These are phyloP conservation scores for Hypolimnas misippus DNA, from an alignment of 2,888 invertebrate genomes.

Conservation along the genomic window DNA sequence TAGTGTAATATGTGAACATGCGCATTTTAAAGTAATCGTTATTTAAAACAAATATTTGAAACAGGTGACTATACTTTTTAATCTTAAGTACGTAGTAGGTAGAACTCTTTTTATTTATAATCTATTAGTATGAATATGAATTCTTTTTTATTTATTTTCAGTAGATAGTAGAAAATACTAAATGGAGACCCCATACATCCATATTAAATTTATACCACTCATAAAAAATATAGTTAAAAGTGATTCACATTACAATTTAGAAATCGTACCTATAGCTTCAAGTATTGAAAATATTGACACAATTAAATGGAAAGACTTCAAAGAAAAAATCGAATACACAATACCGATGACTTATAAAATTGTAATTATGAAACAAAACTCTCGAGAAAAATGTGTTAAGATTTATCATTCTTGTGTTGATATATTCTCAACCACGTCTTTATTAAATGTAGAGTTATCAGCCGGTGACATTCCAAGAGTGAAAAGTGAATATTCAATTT, in stretches of 20 bases:
- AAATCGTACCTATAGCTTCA: constrained; percentile 69
- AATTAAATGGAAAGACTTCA: constrained; percentile 60
- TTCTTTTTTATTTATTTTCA: constrained; percentile 44
- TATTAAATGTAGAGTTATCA: constrained; percentile 47
- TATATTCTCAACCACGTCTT: constrained; percentile 47
- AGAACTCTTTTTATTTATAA: too few relatives aligned
- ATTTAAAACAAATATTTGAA: background rate
- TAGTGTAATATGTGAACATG: background rate
- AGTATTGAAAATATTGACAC: constrained; percentile 64
- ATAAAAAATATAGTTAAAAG: constrained; percentile 53
- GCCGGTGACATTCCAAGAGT: constrained; percentile 57
- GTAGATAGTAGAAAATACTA: constrained; percentile 30
- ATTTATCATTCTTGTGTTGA: constrained; percentile 74
- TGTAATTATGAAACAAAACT: constrained; percentile 56
- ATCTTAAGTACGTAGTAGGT: too few relatives aligned
- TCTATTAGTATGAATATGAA: background rate
- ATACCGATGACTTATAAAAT: constrained; percentile 73
- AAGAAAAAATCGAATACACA: constrained; percentile 60
- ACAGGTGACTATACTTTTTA: background rate
- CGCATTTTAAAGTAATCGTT: background rate
- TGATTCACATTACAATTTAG: constrained; percentile 60
- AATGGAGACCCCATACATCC: constrained; percentile 64
- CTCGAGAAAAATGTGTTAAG: constrained; percentile 47
- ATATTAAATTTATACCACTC: constrained; percentile 66
- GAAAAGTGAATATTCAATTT: constrained; percentile 61